Conservation (phyloP, 2,797 vertebrate genomes). For the Macroramphosus scolopax region DNA sequence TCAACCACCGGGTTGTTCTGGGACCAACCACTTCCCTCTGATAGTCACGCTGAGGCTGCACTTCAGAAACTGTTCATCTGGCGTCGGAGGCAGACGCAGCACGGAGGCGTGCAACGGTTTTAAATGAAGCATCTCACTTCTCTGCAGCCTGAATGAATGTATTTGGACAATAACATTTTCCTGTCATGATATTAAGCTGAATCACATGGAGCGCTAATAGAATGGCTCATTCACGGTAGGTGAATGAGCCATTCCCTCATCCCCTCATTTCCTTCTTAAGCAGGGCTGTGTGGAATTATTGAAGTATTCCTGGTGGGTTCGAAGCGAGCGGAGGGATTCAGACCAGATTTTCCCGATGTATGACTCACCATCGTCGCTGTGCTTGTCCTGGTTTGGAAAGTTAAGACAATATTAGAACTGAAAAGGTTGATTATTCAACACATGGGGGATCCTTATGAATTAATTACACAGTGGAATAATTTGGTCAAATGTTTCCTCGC, state of each 20-base stretch:
- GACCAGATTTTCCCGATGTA: conserved; percentile 19
- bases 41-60: conserved; percentile 36
- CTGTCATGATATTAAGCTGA: conserved; percentile 23
- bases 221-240: conserved; percentile 40
- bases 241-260: conserved; percentile 14
- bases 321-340: conserved; percentile 6
- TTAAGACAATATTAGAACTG: conserved; percentile 21
- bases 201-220: conserved; percentile 32
- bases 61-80: conserved; percentile 47
- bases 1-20: conserved; percentile 27
- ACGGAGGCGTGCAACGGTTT: conserved; percentile 41
- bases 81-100: conserved; percentile 21
- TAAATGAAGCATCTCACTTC: conserved; percentile 33
- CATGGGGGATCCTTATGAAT: conserved; percentile 13
- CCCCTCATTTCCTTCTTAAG: conserved; percentile 24
- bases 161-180: conserved; percentile 61
- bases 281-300: conserved; percentile 47
- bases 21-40: conserved; percentile 35
- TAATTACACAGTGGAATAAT: conserved; percentile 30
- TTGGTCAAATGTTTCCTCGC: conserved; percentile 29
- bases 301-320: conserved; percentile 46
- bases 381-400: conserved; percentile 27
- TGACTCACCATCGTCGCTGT: conserved; percentile 46
- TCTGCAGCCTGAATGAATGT: conserved; percentile 47
- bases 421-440: conserved; percentile 36